These are phyloP conservation scores for Crepidodera aurea DNA, from an alignment of 2,888 invertebrate species.

Conservation along the genomic window DNA sequence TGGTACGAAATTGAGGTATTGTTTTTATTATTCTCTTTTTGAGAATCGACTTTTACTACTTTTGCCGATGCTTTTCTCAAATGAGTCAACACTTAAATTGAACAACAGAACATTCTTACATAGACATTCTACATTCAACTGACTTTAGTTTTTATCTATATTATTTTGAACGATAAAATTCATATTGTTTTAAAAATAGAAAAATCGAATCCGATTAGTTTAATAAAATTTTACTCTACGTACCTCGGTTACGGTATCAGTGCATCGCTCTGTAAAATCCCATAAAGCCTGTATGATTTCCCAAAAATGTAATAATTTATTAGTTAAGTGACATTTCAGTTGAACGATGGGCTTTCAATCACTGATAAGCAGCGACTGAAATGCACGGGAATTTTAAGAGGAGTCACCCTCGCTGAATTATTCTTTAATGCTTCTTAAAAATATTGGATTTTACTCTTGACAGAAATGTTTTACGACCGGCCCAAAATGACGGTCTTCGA, in stretches of 20 bases:
- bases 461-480: slow-evolving; percentile 25
- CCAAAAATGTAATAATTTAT: slow-evolving; percentile 29
- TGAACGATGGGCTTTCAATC: slow-evolving; percentile 31
- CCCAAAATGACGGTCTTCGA: slow-evolving; percentile 19
- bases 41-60: slow-evolving; percentile 11
- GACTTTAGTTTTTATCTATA: too few relatives aligned
- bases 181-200: too few relatives aligned
- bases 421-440: slow-evolving; percentile 27
- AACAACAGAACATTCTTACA: background rate
- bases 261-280: slow-evolving; percentile 1
- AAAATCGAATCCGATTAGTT: too few relatives aligned
- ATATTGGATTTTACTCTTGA: slow-evolving; percentile 27
- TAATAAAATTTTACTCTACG: too few relatives aligned
- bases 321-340: slow-evolving; percentile 22
- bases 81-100: slow-evolving; percentile 4
- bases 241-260: too few relatives aligned
- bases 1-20: slow-evolving; percentile 13
- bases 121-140: too few relatives aligned
- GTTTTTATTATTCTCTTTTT: slow-evolving; percentile 13
- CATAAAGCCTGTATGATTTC: slow-evolving; percentile 14
- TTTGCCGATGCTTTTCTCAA: background rate
- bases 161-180: too few relatives aligned
- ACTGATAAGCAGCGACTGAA: slow-evolving; percentile 26
- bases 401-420: slow-evolving; percentile 22
- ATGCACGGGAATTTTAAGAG: slow-evolving; percentile 21